A percentile compares a stretch with the other conserved stretches of the same genome.
Conservation (phyloP, 2,113 vertebrate species). For the Semnornis frantzii region DNA sequence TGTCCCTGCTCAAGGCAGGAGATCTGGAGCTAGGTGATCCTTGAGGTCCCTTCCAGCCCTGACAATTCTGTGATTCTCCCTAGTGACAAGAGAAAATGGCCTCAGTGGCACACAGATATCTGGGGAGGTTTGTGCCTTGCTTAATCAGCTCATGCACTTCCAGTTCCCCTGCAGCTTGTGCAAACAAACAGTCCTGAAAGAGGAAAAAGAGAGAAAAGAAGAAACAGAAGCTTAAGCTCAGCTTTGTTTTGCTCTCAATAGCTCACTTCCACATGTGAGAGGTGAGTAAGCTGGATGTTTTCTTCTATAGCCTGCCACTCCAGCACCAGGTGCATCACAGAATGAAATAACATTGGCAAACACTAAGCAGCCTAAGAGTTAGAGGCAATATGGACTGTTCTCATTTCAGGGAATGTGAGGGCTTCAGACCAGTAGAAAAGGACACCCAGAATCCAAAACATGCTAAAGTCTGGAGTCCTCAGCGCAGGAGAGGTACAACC, state of each 20-base stretch:
- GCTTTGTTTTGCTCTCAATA: neutral
- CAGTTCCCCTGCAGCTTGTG: neutral
- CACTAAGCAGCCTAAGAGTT: neutral
- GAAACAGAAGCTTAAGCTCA: constrained; percentile 1
- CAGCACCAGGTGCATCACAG: neutral
- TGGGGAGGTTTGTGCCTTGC: neutral
- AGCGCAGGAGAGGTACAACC: too few species aligned
- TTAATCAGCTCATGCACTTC: neutral
- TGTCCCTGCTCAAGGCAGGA: too few species aligned
- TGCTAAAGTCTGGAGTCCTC: neutral
- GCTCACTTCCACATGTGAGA: neutral
- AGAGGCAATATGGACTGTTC: neutral
- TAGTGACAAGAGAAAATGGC: too few species aligned
- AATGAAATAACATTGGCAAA: neutral
- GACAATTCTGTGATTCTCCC: neutral
- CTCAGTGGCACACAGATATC: neutral
- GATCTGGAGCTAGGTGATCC: too few species aligned
- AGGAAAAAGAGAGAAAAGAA: neutral
- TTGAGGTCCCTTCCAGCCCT: too few species aligned
- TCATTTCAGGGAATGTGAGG: neutral
- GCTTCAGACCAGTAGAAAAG: neutral
- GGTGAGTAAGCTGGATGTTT: neutral
- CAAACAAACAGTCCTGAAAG: constrained; percentile 6
- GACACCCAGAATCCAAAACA: neutral
- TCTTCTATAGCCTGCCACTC: neutral